Conservation (phyloP, 2,113 vertebrate species). For the Pipa parva region DNA sequence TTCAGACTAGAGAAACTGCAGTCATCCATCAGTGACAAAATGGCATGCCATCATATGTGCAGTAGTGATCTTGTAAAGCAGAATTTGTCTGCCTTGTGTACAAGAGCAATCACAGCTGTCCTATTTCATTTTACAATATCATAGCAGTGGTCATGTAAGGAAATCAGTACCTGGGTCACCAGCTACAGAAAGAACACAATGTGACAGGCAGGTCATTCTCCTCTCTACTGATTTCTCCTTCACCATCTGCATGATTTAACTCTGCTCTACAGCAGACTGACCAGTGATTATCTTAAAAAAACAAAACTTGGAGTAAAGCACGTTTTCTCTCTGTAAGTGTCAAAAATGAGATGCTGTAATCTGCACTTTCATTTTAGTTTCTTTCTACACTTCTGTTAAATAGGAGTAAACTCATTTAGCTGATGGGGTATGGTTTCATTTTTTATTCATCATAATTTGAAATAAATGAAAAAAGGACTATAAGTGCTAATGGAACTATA, state of each 20-base stretch:
- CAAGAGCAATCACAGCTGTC: constrained; percentile 44
- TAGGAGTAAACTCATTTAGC: too few relatives aligned
- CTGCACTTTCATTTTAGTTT: too few relatives aligned
- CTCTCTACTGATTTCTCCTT: constrained; percentile 38
- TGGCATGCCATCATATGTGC: constrained; percentile 44
- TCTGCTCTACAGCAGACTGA: constrained; percentile 17
- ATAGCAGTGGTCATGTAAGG: constrained; percentile 17
- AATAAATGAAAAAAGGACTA: too few relatives aligned
- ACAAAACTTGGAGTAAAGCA: constrained; percentile 47
- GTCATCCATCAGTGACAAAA: constrained; percentile 47
- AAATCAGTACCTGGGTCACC: constrained; percentile 16
- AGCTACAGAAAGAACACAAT: background rate
- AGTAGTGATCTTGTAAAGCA: constrained; percentile 39
- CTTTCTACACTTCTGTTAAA: too few relatives aligned
- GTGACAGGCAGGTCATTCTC: constrained; percentile 42
- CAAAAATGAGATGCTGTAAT: too few relatives aligned
- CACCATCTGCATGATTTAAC: constrained; percentile 25
- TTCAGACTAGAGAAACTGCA: constrained; percentile 35
- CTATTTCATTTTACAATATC: constrained; percentile 41
- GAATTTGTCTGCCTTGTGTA: constrained; percentile 14
- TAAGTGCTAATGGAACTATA: too few relatives aligned
- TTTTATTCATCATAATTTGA: too few relatives aligned
- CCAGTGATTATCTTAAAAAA: constrained; percentile 35
- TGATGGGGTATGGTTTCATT: too few relatives aligned
- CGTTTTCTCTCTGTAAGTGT: constrained; percentile 36